Conservation (phyloP, 2,797 vertebrate genomes). For the Hephaestus fuliginosus region DNA sequence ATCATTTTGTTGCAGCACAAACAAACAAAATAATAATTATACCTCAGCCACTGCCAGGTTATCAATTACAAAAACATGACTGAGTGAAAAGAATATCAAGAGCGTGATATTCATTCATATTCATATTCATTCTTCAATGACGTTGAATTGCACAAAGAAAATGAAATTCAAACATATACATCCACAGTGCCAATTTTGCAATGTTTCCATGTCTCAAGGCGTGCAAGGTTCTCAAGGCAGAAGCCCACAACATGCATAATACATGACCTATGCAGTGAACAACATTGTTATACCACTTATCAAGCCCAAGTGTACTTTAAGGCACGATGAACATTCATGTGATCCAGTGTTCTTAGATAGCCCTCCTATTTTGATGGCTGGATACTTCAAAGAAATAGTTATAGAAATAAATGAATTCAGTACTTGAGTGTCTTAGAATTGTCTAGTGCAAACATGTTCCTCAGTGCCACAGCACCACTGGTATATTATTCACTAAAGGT, state of each 20-base stretch:
- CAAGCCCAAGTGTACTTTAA: not conserved
- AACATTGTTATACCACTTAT: not conserved
- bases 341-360: not conserved
- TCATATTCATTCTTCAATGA: not conserved
- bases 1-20: not conserved
- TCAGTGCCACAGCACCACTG: slow-evolving; percentile 12
- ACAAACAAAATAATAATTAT: not conserved
- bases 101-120: not conserved
- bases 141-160: not conserved
- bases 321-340: not conserved
- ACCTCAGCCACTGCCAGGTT: not conserved
- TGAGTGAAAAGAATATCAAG: not conserved
- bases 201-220: not conserved
- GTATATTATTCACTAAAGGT: slow-evolving; percentile 57
- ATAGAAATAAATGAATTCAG: slow-evolving; percentile 11
- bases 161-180: not conserved
- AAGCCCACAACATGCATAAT: not conserved
- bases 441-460: slow-evolving; percentile 24
- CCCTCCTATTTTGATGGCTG: not conserved
- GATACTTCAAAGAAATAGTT: not conserved
- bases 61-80: not conserved
- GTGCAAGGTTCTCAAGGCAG: no score
- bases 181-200: not conserved
- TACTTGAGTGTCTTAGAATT: not conserved
- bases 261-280: not conserved